Evolutionary conservation across 2,113 vertebrate species (phyloP).

Genomic region (Illadopsis cleaveri): DNA sequence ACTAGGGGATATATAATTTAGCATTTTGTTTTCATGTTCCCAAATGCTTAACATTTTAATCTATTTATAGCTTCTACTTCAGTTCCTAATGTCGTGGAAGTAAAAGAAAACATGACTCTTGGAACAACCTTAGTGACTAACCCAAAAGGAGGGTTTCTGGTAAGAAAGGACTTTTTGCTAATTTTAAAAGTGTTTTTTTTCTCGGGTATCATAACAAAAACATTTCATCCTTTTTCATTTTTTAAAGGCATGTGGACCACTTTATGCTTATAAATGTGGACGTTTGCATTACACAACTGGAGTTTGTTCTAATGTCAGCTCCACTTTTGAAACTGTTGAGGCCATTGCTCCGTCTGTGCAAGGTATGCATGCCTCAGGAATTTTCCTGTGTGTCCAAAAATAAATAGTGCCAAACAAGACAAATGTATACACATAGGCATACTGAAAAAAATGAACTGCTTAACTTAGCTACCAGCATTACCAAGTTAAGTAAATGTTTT

Average conservation of each 20-base stretch:
- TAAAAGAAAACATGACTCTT: constrained; percentile 99
- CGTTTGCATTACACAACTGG: constrained; percentile 91
- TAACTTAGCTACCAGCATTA: constrained; percentile 71
- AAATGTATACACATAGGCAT: constrained; percentile 72
- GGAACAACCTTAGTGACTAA: constrained; percentile 94
- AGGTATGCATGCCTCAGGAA: constrained; percentile 78
- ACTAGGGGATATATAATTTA: constrained; percentile 35
- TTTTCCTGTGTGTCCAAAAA: constrained; percentile 29
- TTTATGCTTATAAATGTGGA: constrained; percentile 95
- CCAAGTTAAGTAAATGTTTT: constrained; percentile 88
- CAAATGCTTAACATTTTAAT: constrained; percentile 55
- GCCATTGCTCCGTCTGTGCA: constrained; percentile 85
- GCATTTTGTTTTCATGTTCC: constrained; percentile 48
- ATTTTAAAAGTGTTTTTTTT: neutral
- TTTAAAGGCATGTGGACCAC: constrained; percentile 92
- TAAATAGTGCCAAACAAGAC: constrained; percentile 2
- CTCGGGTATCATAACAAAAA: neutral
- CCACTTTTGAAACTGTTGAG: constrained; percentile 87
- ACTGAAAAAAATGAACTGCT: constrained; percentile 72
- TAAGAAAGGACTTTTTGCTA: constrained; percentile 69
- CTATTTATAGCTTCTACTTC: constrained; percentile 82
- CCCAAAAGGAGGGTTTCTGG: constrained; percentile 95
- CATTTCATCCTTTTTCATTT: constrained; percentile 13
- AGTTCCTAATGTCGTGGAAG: constrained; percentile 88
- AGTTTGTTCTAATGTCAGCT: constrained; percentile 92